phyloP scores from a whole-genome alignment of 2,797 vertebrate genomes.

The Anguilla anguilla region DNA sequence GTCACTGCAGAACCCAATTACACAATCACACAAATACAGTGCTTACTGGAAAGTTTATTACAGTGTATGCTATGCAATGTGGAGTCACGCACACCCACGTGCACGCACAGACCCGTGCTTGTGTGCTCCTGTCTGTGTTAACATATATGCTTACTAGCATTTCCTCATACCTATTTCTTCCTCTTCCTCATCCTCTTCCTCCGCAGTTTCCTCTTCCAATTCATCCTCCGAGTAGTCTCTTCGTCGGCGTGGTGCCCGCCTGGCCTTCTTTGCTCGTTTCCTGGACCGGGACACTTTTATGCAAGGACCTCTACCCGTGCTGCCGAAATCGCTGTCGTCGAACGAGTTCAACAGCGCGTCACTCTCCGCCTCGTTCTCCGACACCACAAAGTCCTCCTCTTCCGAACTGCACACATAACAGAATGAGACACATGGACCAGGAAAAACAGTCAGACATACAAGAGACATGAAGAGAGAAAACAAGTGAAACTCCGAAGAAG shows the following conservation, averaged over 20 bases:
- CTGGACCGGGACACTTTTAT: constrained; percentile 63
- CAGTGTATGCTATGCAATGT: background rate
- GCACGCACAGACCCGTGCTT: background rate
- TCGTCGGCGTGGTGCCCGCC: constrained; percentile 72
- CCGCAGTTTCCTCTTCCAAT: constrained; percentile 85
- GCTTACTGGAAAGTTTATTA: background rate
- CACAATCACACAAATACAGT: background rate
- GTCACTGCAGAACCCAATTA: constrained; percentile 71
- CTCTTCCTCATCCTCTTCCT: constrained; percentile 72
- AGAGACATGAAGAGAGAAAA: no score
- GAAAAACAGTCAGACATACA: background rate
- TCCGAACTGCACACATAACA: constrained; percentile 76
- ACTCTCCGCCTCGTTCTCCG: constrained; percentile 82
- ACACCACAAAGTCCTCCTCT: constrained; percentile 84
- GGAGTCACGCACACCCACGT: background rate
- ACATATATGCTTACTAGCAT: background rate
- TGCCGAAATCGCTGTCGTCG: constrained; percentile 81
- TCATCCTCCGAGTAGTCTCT: constrained; percentile 93
- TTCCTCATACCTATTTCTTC: constrained; percentile 69
- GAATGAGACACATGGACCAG: background rate
- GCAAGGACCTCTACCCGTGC: constrained; percentile 49
- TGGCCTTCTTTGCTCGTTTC: constrained; percentile 59
- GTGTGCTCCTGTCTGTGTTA: background rate
- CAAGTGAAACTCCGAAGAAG: background rate
- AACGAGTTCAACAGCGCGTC: constrained; percentile 81